Conservation (phyloP, 2,797 vertebrate species). For the Aquila chrysaetos region DNA sequence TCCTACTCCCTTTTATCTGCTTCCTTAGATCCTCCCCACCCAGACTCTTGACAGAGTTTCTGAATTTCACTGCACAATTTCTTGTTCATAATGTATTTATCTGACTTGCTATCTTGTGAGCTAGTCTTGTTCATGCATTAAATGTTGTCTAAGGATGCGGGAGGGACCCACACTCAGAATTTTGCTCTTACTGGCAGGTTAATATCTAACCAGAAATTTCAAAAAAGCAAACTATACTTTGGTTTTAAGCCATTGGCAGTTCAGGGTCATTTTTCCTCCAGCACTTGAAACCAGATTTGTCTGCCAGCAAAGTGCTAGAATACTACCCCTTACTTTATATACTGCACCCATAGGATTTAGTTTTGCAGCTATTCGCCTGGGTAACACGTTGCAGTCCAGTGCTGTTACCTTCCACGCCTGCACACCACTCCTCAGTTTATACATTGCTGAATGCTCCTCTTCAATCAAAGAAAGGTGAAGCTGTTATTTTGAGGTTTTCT, state of each 20-base stretch:
- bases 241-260: background rate
- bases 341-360: background rate
- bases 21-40: background rate
- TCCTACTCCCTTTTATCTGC: background rate
- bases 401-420: background rate
- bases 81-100: background rate
- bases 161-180: background rate
- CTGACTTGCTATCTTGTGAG: background rate
- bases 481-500: background rate
- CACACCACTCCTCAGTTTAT: background rate
- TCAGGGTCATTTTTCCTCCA: background rate
- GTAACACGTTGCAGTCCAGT: background rate
- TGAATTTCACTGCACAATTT: background rate
- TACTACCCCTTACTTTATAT: background rate
- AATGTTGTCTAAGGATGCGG: background rate
- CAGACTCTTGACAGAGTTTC: background rate
- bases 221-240: background rate
- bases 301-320: background rate
- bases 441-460: background rate
- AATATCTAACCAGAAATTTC: background rate
- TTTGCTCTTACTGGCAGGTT: background rate
- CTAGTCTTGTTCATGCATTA: background rate
- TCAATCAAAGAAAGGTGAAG: background rate
- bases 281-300: background rate
- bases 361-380: background rate